A percentile compares a stretch with the other conserved stretches of the same genome.
phyloP scores from a whole-genome alignment of 1,140 invertebrate species.

The Drosophila cardini region DNA sequence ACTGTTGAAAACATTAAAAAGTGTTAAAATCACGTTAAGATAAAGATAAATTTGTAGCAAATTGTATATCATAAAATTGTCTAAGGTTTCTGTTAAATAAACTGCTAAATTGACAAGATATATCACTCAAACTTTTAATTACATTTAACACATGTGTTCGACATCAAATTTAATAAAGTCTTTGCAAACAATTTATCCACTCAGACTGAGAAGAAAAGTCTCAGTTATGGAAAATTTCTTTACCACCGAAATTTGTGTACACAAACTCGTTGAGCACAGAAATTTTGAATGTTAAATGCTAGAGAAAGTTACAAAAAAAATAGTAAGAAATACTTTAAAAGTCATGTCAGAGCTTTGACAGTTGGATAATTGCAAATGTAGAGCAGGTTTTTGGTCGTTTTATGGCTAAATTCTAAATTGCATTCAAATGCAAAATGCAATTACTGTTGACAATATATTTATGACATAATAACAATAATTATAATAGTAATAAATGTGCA shows the following conservation, averaged over 20 bases:
- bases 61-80: too few relatives aligned
- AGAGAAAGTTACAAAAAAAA: too few relatives aligned
- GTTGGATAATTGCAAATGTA: constrained; percentile 14
- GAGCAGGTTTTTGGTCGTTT: not conserved
- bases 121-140: constrained; percentile 18
- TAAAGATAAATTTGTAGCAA: too few relatives aligned
- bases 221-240: constrained; percentile 12
- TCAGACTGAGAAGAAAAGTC: not conserved
- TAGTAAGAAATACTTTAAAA: not conserved
- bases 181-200: not conserved
- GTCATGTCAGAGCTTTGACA: constrained; percentile 8
- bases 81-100: too few relatives aligned
- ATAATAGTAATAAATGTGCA: constrained; percentile 25
- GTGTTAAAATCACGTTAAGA: too few relatives aligned
- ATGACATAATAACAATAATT: constrained; percentile 11
- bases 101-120: not conserved
- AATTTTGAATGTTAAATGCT: too few relatives aligned
- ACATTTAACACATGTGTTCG: constrained; percentile 15
- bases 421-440: constrained; percentile 32
- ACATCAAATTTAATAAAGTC: constrained; percentile 14
- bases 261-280: not conserved
- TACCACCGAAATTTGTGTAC: constrained; percentile 1
- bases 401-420: not conserved
- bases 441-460: constrained; percentile 24
- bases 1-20: too few relatives aligned